These are phyloP conservation scores for Dryas iulia DNA, from an alignment of 1,140 invertebrate genomes.

Conservation along the genomic window DNA sequence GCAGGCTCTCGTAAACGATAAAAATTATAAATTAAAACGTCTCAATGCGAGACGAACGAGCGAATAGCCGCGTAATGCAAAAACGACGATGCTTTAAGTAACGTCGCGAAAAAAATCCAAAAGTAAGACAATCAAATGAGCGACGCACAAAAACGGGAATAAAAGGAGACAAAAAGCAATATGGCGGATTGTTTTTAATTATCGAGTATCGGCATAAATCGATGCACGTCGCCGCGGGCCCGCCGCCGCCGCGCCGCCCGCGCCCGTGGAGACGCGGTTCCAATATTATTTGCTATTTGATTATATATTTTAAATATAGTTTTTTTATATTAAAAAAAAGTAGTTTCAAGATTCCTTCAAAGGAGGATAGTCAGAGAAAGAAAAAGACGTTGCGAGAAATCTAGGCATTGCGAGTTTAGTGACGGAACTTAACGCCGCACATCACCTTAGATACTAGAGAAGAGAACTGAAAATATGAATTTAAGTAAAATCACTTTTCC, in stretches of 20 bases:
- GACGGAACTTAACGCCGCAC: too few species aligned
- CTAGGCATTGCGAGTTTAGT: too few species aligned
- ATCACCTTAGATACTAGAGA: too few species aligned
- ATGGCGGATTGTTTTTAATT: constrained; percentile 81
- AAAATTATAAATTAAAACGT: constrained; percentile 76
- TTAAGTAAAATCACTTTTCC: too few species aligned
- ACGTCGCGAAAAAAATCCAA: constrained; percentile 54
- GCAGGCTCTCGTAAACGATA: constrained; percentile 37
- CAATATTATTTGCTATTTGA: not conserved
- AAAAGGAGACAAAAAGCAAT: constrained; percentile 74
- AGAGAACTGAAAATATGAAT: too few species aligned
- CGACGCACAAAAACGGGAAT: constrained; percentile 72
- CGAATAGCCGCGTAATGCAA: constrained; percentile 63
- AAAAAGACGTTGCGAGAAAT: too few species aligned
- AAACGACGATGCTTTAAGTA: constrained; percentile 54
- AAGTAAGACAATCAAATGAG: constrained; percentile 77
- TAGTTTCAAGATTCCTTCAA: too few species aligned
- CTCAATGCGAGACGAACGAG: constrained; percentile 60
- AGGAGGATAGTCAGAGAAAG: too few species aligned
- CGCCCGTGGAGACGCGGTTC: constrained; percentile 35
- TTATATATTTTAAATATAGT: not conserved
- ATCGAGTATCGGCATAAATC: constrained; percentile 80
- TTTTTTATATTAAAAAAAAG: too few species aligned
- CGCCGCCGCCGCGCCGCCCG: constrained; percentile 46
- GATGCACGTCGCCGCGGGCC: constrained; percentile 71